Base-by-base conservation (phyloP, 2,797 vertebrate species). In the Hippocampus kuda region DNA sequence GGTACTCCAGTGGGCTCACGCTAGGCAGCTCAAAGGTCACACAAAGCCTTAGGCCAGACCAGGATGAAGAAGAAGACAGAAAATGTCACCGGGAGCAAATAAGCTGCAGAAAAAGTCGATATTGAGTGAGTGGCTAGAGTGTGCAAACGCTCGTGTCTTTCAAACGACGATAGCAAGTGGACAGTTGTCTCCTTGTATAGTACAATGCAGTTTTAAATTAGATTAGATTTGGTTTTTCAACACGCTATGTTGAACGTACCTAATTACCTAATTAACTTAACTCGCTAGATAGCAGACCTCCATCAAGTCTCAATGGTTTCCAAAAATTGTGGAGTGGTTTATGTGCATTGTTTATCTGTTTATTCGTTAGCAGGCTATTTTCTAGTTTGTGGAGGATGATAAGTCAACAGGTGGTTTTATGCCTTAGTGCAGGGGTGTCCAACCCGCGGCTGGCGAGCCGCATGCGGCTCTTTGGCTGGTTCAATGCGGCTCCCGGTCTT, bases 21-120 rank as follows among this genome's bases (percentile, higher is more conserved):
- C 76, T 81, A 77, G 82, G 79, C 65, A 68, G 77, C 84, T 81
- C 72, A 87, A 86, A 90, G 88, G 86, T 90, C 83, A 86, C 73
- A 75, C 74, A 48, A 76, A 81, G 78, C 82, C 75, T 69, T 70
- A 11, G 26, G 83, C 74, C 3, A 22, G 72, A 78, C 76, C 4
- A 77, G 79, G 84, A 68, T 81, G 81, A 65, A 69, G 72, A 75
- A 84, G 73, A 83, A 80, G 77, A 74, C 75, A 70, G 54, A 81
- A 84, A 88, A 87, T 83, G 83, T 85, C 86, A 79, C 72, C 71
- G 44, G 73, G 75, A 78, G 82, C 79, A 75, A 75, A 60, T 67
- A 51, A 66, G 77, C 68, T 76, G 71, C 77, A 79, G 80, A 83
- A 74, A 80, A 70, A 81, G 84, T 86, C 84, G 42, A 89, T 88